Evolutionary conservation across 2,888 invertebrate genomes (phyloP).

Genomic region (Acanthacorydalis orientalis): DNA sequence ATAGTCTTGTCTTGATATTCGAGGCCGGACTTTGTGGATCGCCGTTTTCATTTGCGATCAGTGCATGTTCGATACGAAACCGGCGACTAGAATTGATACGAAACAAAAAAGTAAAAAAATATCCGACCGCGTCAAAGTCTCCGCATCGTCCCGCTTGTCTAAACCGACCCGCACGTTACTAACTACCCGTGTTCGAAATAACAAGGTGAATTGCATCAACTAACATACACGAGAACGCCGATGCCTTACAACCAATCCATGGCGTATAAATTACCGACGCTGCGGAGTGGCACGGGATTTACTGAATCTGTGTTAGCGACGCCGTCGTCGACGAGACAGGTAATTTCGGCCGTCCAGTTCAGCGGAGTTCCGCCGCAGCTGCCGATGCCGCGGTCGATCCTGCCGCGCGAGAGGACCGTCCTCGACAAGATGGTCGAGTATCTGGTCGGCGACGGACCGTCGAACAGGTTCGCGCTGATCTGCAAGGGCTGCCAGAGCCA

Average conservation of each 20-base stretch:
- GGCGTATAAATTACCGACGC: constrained; percentile 1
- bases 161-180: neutral
- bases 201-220: neutral
- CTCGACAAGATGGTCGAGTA: constrained; percentile 87
- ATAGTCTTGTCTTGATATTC: too few relatives aligned
- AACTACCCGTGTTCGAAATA: neutral
- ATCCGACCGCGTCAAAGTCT: too few relatives aligned
- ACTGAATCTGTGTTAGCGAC: neutral
- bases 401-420: constrained; percentile 57
- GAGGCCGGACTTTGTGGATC: too few relatives aligned
- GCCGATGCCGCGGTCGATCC: constrained; percentile 50
- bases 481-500: constrained; percentile 81
- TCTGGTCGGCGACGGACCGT: constrained; percentile 88
- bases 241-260: constrained; percentile 2
- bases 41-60: too few relatives aligned
- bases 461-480: constrained; percentile 87
- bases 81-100: too few relatives aligned
- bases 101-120: too few relatives aligned
- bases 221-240: neutral
- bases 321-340: neutral
- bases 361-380: constrained; percentile 14
- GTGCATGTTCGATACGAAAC: too few relatives aligned
- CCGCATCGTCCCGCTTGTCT: too few relatives aligned
- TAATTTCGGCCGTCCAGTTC: neutral
- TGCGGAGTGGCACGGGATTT: too few relatives aligned